Base-by-base conservation (phyloP, 53 echinoderm and acorn worm species). In the Antedon mediterranea region DNA sequence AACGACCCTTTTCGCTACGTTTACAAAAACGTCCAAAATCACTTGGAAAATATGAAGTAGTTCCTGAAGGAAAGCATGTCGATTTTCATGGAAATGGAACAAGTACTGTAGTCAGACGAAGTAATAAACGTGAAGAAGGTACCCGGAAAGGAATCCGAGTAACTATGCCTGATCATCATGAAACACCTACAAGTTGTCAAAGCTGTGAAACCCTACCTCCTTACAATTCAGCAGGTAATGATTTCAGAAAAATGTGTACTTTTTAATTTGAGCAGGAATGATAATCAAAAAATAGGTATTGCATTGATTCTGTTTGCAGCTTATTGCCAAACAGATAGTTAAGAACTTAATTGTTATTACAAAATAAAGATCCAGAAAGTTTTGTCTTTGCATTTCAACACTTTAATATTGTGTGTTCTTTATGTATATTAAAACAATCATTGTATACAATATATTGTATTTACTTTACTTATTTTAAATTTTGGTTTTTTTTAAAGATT, bases 1-100 rank as follows among this genome's bases (percentile, higher is more conserved):
- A 84, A 28, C 71, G 88, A 30, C 84, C 87, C 4, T 77, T 75
- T 31, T 78, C 57, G 15, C 23, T 57, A 26, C 57, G 57, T 57
- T 57, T 57, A 57, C 57, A 57, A 57, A 57, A 57, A 23, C 57
- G 57, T 57, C 57, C 57, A 57, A 6, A 57, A 57, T 57, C 7
- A 2, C 57, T 57, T 57, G 57, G 57, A 2, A 57, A 57, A 57
- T 57, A 57, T 57, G 57, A 57, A 57, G 23, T 23, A 2, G 14
- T 57, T 23, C 57, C 57, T 18, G 57, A 57, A 57, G 57, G 57
- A 57, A 57, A 57, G 57, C 57, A 57, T 57, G 57, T 57, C 23
- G 57, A 57, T 57, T 57, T 57, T 8, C 57, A 57, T 57, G 57
- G 57, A 6, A 57, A 57, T 57, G 57, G 57, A 57, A 57, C 57